Percentiles rank a stretch among this genome's conserved stretches.
phyloP scores from a whole-genome alignment of 2,113 vertebrate genomes.

The Narcine bancroftii region DNA sequence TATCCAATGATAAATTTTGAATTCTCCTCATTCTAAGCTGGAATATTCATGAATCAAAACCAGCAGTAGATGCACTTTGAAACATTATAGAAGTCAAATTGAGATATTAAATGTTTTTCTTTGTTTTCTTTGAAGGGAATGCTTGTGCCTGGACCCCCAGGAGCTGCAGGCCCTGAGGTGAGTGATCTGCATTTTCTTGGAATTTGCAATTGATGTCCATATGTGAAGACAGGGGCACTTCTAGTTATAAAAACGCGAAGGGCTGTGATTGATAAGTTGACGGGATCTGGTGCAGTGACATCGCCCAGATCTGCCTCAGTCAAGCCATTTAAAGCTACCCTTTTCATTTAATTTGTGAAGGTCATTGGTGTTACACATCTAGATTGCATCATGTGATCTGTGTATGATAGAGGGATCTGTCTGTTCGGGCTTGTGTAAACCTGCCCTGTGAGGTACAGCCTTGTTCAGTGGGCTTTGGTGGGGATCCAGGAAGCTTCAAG shows the following conservation, averaged over 20 bases:
- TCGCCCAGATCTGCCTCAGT: neutral
- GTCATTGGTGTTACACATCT: no score
- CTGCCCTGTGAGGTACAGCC: neutral
- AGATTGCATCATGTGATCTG: no score
- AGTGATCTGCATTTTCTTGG: conserved; percentile 41
- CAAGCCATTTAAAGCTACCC: neutral
- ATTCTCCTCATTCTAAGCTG: neutral
- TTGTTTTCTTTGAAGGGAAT: conserved; percentile 57
- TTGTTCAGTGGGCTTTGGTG: neutral
- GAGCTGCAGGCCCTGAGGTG: conserved; percentile 63
- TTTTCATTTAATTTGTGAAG: no score
- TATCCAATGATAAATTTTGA: no score
- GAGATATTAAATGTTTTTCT: neutral
- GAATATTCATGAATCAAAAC: neutral
- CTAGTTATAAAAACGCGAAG: no score
- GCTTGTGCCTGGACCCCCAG: conserved; percentile 59
- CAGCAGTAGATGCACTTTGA: neutral
- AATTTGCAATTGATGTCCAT: neutral
- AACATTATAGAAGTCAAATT: neutral
- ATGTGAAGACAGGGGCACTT: neutral
- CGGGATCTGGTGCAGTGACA: neutral
- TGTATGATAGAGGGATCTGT: no score
- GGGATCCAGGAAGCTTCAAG: no score
- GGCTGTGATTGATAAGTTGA: no score
- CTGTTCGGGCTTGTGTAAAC: no score